phyloP scores from a whole-genome alignment of 2,888 invertebrate species.

The Autographa gamma region DNA sequence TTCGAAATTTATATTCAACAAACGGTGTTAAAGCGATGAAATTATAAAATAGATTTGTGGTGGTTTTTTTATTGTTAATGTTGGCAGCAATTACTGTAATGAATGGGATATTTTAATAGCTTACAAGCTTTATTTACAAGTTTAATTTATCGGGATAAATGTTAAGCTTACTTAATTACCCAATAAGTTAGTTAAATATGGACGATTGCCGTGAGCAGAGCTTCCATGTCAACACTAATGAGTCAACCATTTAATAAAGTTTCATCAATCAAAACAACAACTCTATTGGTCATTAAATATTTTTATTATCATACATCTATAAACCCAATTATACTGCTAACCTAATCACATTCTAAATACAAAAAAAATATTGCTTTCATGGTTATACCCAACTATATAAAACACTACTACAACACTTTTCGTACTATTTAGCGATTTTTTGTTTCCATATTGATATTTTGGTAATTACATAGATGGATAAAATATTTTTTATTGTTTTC shows the following conservation, averaged over 20 bases:
- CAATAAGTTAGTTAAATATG: conserved; percentile 47
- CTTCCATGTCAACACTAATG: conserved; percentile 51
- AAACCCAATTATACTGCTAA: too few species aligned
- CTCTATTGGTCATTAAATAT: background rate
- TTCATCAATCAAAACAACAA: conserved; percentile 26
- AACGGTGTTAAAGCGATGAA: conserved; percentile 12
- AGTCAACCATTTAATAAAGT: conserved; percentile 49
- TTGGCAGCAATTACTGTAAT: conserved; percentile 17
- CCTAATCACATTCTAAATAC: too few species aligned
- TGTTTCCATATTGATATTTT: too few species aligned
- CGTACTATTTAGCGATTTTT: too few species aligned
- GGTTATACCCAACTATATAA: too few species aligned
- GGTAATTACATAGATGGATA: too few species aligned
- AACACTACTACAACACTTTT: too few species aligned
- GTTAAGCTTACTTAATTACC: conserved; percentile 49
- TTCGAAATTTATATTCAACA: conserved; percentile 33
- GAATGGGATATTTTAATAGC: conserved; percentile 28
- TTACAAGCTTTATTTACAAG: too few species aligned
- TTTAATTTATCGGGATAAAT: conserved; percentile 31
- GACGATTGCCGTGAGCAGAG: conserved; percentile 43
- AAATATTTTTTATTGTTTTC: too few species aligned
- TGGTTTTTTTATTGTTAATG: conserved; percentile 17
- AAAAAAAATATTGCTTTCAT: too few species aligned
- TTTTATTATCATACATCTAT: background rate
- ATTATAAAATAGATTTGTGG: conserved; percentile 14